Percentiles rank a stretch among this genome's conserved stretches.
phyloP scores from a whole-genome alignment of 2,888 invertebrate species.

The Sialis lutaria region DNA sequence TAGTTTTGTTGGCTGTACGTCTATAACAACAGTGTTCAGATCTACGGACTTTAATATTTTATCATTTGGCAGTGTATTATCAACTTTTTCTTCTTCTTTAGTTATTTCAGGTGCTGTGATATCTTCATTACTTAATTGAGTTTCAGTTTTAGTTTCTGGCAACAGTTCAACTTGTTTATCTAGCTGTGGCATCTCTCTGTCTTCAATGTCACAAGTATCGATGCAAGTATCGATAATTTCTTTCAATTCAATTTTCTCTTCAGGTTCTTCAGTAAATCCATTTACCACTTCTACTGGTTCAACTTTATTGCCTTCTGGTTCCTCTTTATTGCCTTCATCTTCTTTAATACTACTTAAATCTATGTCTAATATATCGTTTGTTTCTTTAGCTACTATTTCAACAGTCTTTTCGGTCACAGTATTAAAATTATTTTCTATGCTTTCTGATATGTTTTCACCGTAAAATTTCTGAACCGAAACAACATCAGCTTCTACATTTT shows the following conservation, averaged over 20 bases:
- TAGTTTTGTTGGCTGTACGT: slow-evolving; percentile 15
- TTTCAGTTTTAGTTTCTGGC: neutral
- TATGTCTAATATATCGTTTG: neutral
- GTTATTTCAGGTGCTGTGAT: neutral
- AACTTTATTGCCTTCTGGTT: neutral
- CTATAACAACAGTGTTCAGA: slow-evolving; percentile 8
- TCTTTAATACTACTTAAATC: neutral
- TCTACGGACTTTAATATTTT: slow-evolving; percentile 5
- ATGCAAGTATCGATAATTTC: neutral
- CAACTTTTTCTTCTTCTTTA: neutral
- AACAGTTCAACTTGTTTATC: neutral
- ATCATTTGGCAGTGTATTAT: neutral
- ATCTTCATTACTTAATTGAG: neutral
- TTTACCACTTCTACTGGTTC: neutral
- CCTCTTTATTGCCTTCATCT: neutral
- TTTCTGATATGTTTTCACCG: neutral
- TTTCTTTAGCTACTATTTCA: neutral
- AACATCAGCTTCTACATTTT: neutral
- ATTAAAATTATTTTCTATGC: neutral
- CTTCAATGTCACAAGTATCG: neutral
- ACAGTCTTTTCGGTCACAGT: neutral
- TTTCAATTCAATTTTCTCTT: neutral
- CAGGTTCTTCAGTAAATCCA: neutral
- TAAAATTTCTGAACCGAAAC: neutral
- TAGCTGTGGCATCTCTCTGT: neutral